These are phyloP conservation scores for Diplazon laetatorius DNA, from an alignment of 2,888 invertebrate genomes.

Conservation along the genomic window DNA sequence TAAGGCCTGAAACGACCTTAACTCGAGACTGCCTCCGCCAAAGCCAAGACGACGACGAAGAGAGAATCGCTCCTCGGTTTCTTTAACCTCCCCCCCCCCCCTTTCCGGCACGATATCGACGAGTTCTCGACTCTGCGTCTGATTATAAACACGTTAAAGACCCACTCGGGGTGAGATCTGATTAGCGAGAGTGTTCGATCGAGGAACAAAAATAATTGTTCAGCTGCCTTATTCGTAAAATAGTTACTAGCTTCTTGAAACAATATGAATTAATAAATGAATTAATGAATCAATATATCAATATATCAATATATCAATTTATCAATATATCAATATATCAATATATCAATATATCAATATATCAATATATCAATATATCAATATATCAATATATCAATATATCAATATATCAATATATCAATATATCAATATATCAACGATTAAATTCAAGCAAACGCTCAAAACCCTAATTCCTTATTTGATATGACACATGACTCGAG, in stretches of 20 bases:
- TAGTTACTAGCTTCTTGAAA: too few species aligned
- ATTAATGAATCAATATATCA: too few species aligned
- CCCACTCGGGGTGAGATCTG: conserved; percentile 16
- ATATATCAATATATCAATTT: too few species aligned
- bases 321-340: too few species aligned
- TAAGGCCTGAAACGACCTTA: conserved; percentile 67
- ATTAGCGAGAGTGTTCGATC: conserved; percentile 45
- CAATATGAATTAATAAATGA: too few species aligned
- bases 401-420: background rate
- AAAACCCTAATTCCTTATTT: conserved; percentile 7
- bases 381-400: background rate
- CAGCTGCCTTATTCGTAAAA: background rate
- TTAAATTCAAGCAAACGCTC: too few species aligned
- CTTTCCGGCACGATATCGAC: conserved; percentile 38
- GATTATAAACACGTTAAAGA: conserved; percentile 35
- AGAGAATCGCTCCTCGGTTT: conserved; percentile 41
- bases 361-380: background rate
- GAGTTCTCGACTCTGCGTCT: conserved; percentile 8
- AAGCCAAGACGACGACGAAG: conserved; percentile 31
- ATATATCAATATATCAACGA: background rate
- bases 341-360: too few species aligned
- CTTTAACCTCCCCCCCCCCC: conserved; percentile 22
- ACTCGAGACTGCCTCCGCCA: conserved; percentile 30
- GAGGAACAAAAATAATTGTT: conserved; percentile 28
- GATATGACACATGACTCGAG: background rate